These are phyloP conservation scores for Mystacornis crossleyi DNA, from an alignment of 2,113 vertebrate genomes.

Conservation along the genomic window DNA sequence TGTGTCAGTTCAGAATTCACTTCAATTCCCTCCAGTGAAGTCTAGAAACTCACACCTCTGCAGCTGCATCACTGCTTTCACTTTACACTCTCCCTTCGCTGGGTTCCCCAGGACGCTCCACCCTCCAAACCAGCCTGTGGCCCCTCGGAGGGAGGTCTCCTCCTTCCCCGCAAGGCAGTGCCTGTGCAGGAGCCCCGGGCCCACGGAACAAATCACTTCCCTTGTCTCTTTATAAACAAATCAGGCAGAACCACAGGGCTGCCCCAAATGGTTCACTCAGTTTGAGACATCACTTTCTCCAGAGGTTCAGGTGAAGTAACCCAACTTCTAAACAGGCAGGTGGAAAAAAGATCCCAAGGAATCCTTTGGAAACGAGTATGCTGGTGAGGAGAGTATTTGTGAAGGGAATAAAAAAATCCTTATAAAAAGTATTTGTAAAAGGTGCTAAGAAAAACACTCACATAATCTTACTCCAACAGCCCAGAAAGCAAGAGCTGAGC, in stretches of 20 bases:
- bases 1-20: neutral
- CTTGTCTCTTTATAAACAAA: neutral
- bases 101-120: rapidly evolving
- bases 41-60: neutral
- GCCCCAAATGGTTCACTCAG: neutral
- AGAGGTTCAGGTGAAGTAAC: neutral
- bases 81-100: neutral
- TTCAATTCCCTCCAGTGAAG: neutral
- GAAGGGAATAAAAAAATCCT: neutral
- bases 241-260: neutral
- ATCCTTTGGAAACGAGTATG: rapidly evolving
- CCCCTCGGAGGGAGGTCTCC: neutral
- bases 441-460: neutral
- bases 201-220: neutral
- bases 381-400: neutral
- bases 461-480: neutral
- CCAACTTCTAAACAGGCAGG: neutral
- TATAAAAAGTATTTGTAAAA: neutral
- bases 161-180: rapidly evolving
- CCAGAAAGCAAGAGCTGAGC: neutral
- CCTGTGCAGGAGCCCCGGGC: neutral
- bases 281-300: neutral
- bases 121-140: rapidly evolving
- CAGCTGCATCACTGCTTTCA: neutral
- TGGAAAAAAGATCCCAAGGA: neutral